Evolutionary conservation across 2,888 invertebrate genomes (phyloP).

Genomic region (Leptothorax acervorum): DNA sequence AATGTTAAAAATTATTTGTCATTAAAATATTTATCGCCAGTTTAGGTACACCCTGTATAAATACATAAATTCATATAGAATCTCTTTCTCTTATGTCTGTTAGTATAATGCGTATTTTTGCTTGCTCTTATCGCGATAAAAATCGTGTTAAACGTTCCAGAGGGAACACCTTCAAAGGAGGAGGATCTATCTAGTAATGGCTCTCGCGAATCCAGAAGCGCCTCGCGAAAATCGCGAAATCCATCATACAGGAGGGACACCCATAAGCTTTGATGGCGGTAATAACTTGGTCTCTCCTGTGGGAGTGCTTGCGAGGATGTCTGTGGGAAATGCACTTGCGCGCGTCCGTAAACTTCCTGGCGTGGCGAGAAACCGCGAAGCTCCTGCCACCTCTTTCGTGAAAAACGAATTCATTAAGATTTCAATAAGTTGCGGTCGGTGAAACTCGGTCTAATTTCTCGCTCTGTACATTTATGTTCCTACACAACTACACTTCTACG

Average conservation of each 20-base stretch:
- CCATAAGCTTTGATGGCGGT: constrained; percentile 52
- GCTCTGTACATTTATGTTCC: not conserved
- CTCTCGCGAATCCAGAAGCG: not conserved
- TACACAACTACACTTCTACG: not conserved
- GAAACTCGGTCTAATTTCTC: constrained; percentile 33
- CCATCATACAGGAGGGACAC: not conserved
- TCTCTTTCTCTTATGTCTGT: no score
- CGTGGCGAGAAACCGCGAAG: constrained; percentile 28
- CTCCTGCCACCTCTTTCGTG: constrained; percentile 10
- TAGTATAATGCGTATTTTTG: not conserved
- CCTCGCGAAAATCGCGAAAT: not conserved
- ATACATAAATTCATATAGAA: not conserved
- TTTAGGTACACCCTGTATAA: not conserved
- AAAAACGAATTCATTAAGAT: constrained; percentile 41
- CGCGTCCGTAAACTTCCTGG: constrained; percentile 28
- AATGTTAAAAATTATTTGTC: no score
- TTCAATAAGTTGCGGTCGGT: constrained; percentile 34
- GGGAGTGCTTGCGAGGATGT: constrained; percentile 32
- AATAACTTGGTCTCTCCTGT: constrained; percentile 43
- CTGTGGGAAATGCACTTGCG: constrained; percentile 32
- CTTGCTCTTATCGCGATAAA: not conserved
- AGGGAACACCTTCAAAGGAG: constrained; percentile 1
- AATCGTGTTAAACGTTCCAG: constrained; percentile 11
- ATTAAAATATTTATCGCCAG: no score
- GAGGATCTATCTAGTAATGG: not conserved